Evolutionary conservation across 2,888 invertebrate species (phyloP), one percentile per base, ranked within the genome.

Genomic region (Biston stratarius): DNA sequence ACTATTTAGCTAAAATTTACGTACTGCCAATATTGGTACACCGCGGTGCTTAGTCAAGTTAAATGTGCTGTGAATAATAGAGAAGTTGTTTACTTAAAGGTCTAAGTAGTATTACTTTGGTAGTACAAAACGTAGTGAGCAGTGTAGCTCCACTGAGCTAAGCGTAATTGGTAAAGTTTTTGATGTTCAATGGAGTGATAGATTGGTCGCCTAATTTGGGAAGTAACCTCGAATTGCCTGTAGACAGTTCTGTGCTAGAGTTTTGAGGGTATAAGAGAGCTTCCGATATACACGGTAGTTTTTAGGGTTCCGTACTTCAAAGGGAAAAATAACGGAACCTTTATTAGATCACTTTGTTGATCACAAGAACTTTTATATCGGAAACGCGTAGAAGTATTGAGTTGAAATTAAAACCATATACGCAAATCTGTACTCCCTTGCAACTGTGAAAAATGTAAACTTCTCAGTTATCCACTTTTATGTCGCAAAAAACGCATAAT

Each of bases 31-130:
- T 8, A 36, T 11, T 38, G 33, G 45, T 55, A 48, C 34, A 67
- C 24, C 0, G 5, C 11, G 49, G 55, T 67, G 67, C 71, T 67
- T 66, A 71, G 48, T 67, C 64, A 67, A 71, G 73, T 71, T 70
- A 73, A 73, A 73, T 70, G 73, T 64, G 55, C 58, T 58, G 67
- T 70, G 63, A 67, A 70, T 73, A 73, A 71, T 67, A 68, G 64
- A 60, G 52, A 55, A 49, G 67, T 60, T 60, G 63, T 67, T 67
- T 62, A 59, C 62, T 59, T 67, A 56, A 56, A 56, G 63, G 48
- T 59, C 62, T 67, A 53, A 56, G 47, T 44, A 63, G 53, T 44
- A 34, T 52, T 48, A 59, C 42, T 60, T 51, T 42, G 14, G 48
- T 51, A 51, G n/a, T 33, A 36, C 38, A 6, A 51, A 47, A 14